A percentile compares a stretch with the other conserved stretches of the same genome.
phyloP scores from a whole-genome alignment of 2,888 invertebrate species.

The Torymus texanus region DNA sequence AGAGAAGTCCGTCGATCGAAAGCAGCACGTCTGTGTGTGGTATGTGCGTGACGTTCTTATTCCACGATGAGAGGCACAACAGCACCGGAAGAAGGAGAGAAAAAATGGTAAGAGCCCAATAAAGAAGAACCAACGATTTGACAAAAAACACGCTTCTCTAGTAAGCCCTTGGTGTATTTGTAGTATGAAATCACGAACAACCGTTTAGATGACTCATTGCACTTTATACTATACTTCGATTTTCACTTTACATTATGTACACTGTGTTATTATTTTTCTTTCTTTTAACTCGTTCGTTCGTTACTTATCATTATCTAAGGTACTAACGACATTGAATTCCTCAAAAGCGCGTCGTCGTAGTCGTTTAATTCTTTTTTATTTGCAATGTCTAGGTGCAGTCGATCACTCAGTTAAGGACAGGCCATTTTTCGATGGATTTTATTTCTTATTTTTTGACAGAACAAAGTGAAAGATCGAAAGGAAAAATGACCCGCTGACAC shows the following conservation, averaged over 20 bases:
- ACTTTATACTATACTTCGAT: conserved; percentile 70
- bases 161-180: conserved; percentile 61
- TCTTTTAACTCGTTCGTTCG: too few species aligned
- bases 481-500: conserved; percentile 30
- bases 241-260: conserved; percentile 72
- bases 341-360: not conserved
- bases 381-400: conserved; percentile 27
- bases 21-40: too few species aligned
- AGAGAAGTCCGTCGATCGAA: too few species aligned
- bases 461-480: not conserved
- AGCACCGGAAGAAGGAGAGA: conserved; percentile 59
- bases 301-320: conserved; percentile 58
- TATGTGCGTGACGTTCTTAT: too few species aligned
- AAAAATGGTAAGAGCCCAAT: conserved; percentile 61
- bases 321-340: conserved; percentile 44
- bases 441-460: not conserved
- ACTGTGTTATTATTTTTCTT: conserved; percentile 61
- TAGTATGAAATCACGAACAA: conserved; percentile 69
- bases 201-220: conserved; percentile 68
- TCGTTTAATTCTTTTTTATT: conserved; percentile 6
- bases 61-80: too few species aligned
- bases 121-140: conserved; percentile 59
- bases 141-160: conserved; percentile 47
- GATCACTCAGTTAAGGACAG: conserved; percentile 29
- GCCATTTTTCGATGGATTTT: conserved; percentile 33